Percentiles rank a stretch among this genome's conserved stretches.
Conservation (phyloP, 53 echinoderm and acorn worm genomes). For the Holothuria leucospilota region DNA sequence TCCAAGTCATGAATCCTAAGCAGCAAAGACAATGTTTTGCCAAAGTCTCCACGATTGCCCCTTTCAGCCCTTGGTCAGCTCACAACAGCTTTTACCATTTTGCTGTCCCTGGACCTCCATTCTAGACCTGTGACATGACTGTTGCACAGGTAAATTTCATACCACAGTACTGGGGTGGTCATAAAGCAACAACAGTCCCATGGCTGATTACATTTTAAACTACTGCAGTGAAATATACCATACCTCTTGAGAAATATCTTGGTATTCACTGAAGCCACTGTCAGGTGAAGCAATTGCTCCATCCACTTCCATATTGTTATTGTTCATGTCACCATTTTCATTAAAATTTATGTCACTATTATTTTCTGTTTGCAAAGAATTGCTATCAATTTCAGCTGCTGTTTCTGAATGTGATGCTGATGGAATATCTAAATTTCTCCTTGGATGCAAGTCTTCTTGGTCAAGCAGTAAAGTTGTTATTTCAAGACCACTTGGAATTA, state of each 20-base stretch:
- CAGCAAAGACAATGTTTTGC: too few relatives aligned
- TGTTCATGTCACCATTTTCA: slow-evolving; percentile 58
- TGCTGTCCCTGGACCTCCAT: too few relatives aligned
- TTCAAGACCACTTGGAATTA: slow-evolving; percentile 51
- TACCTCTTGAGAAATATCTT: slow-evolving; percentile 39
- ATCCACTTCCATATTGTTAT: slow-evolving; percentile 66
- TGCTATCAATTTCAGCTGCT: background rate
- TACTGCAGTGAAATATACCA: background rate
- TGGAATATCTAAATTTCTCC: slow-evolving; percentile 8
- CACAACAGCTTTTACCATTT: too few relatives aligned
- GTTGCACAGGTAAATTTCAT: too few relatives aligned
- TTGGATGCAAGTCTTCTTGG: slow-evolving; percentile 22
- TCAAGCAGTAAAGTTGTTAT: slow-evolving; percentile 84
- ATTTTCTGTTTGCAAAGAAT: slow-evolving; percentile 29
- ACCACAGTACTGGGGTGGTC: too few relatives aligned
- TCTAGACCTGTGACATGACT: too few relatives aligned
- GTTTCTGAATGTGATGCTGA: slow-evolving; percentile 14
- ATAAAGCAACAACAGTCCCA: too few relatives aligned
- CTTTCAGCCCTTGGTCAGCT: too few relatives aligned
- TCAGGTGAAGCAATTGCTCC: slow-evolving; percentile 40
- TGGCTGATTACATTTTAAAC: too few relatives aligned
- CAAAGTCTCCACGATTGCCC: too few relatives aligned
- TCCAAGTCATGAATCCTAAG: too few relatives aligned
- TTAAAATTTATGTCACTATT: slow-evolving; percentile 29
- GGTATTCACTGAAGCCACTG: slow-evolving; percentile 21